Evolutionary conservation across 2,888 invertebrate species (phyloP).

Genomic region (Agrotis exclamationis): DNA sequence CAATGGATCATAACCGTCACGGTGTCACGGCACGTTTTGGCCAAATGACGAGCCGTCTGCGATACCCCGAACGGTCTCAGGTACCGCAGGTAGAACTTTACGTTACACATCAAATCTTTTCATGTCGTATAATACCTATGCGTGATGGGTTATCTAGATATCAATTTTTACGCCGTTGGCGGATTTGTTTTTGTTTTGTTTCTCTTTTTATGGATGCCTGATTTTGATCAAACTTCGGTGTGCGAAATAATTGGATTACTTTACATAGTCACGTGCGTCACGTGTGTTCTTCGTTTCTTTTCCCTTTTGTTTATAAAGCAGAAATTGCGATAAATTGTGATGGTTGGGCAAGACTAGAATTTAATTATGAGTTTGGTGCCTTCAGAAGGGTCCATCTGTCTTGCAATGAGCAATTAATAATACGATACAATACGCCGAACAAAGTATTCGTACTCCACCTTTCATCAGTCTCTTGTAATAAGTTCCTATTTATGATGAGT

Average conservation of each 20-base stretch:
- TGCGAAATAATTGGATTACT: conserved; percentile 20
- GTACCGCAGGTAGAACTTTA: conserved; percentile 46
- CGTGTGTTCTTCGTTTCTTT: neutral
- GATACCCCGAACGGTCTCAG: conserved; percentile 53
- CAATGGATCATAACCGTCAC: conserved; percentile 77
- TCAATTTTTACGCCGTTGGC: conserved; percentile 38
- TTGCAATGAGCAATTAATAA: neutral
- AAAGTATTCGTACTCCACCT: too few relatives aligned
- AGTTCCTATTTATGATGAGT: too few relatives aligned
- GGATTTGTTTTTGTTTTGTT: conserved; percentile 11
- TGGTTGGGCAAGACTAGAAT: neutral
- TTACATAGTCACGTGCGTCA: neutral
- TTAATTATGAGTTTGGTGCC: neutral
- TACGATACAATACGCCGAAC: neutral
- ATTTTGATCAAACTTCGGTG: neutral
- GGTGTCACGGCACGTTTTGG: conserved; percentile 83
- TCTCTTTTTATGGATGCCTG: conserved; percentile 21
- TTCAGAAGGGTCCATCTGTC: neutral
- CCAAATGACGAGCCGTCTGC: conserved; percentile 62
- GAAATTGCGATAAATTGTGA: too few relatives aligned
- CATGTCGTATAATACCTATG: conserved; percentile 55
- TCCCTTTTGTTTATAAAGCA: neutral
- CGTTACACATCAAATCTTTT: conserved; percentile 63
- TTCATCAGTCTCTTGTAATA: too few relatives aligned
- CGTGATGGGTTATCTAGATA: conserved; percentile 48